Percentiles rank a stretch among this genome's conserved stretches.
These are phyloP conservation scores for Plecotus auritus DNA, from an alignment of 2,113 vertebrate genomes.

Conservation along the genomic window DNA sequence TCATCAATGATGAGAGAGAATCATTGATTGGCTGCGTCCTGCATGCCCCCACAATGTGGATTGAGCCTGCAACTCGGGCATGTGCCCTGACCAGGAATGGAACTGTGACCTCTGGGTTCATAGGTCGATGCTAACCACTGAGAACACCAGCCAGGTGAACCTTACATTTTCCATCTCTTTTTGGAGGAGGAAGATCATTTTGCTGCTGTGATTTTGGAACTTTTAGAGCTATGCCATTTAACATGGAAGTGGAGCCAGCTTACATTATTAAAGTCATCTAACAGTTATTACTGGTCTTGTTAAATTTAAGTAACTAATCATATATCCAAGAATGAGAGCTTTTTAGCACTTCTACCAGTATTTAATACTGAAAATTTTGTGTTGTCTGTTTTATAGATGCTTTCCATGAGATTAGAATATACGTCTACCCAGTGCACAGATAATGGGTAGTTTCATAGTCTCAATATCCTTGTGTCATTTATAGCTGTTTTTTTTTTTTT, in stretches of 20 bases:
- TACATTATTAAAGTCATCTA: no score
- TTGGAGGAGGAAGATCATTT: background rate
- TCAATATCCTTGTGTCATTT: background rate
- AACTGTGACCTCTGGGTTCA: no score
- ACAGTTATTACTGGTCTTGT: background rate
- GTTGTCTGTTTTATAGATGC: background rate
- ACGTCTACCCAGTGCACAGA: background rate
- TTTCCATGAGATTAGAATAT: background rate
- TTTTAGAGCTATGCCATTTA: background rate
- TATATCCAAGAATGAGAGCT: background rate
- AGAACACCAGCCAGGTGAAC: background rate
- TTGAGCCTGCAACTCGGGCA: no score
- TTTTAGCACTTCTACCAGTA: background rate
- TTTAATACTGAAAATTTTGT: background rate
- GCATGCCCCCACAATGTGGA: no score
- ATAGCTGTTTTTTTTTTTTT: background rate
- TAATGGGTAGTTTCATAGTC: background rate
- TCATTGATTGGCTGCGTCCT: no score
- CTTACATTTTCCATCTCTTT: background rate
- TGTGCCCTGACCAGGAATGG: no score
- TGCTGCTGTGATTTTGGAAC: background rate
- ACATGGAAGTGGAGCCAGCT: background rate
- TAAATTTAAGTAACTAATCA: background rate
- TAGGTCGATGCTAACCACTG: no score
- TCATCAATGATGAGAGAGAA: no score